phyloP scores from a whole-genome alignment of 1,140 invertebrate species.

The Caligus rogercresseyi region DNA sequence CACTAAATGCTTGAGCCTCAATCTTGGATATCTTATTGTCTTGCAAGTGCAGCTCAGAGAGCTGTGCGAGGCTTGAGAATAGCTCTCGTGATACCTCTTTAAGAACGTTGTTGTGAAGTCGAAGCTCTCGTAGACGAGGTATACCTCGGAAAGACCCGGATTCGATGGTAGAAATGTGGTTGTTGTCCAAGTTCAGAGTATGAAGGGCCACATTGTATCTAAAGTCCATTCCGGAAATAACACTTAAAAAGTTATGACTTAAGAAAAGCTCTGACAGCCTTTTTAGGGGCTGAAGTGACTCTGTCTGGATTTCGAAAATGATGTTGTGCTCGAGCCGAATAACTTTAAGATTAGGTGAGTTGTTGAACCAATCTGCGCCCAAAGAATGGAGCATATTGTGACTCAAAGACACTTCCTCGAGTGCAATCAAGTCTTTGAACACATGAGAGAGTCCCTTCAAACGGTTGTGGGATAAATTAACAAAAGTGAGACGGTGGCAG shows the following conservation, averaged over 20 bases:
- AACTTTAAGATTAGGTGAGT: constrained; percentile 52
- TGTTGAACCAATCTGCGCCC: constrained; percentile 55
- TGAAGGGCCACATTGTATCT: constrained; percentile 50
- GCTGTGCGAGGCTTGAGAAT: background rate
- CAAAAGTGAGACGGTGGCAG: constrained; percentile 21
- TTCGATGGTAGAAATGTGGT: constrained; percentile 59
- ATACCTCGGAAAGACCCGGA: constrained; percentile 56
- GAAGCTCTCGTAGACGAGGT: constrained; percentile 52
- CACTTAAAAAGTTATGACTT: constrained; percentile 63
- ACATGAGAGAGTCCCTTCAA: constrained; percentile 30
- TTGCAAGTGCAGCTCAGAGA: constrained; percentile 9
- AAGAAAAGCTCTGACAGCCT: constrained; percentile 64
- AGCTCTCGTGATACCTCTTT: background rate
- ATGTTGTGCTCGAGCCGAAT: constrained; percentile 74
- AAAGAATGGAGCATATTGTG: constrained; percentile 77
- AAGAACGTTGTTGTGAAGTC: constrained; percentile 47
- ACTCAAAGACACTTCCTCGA: constrained; percentile 62
- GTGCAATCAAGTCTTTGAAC: constrained; percentile 53
- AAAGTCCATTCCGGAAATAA: constrained; percentile 52
- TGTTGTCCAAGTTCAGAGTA: constrained; percentile 72
- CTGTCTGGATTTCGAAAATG: constrained; percentile 50
- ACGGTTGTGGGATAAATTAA: constrained; percentile 25
- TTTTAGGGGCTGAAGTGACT: constrained; percentile 46
- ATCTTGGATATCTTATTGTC: constrained; percentile 50
- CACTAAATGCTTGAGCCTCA: constrained; percentile 60